Evolutionary conservation across 2,113 vertebrate species (phyloP).

Genomic region (Nestor notabilis): DNA sequence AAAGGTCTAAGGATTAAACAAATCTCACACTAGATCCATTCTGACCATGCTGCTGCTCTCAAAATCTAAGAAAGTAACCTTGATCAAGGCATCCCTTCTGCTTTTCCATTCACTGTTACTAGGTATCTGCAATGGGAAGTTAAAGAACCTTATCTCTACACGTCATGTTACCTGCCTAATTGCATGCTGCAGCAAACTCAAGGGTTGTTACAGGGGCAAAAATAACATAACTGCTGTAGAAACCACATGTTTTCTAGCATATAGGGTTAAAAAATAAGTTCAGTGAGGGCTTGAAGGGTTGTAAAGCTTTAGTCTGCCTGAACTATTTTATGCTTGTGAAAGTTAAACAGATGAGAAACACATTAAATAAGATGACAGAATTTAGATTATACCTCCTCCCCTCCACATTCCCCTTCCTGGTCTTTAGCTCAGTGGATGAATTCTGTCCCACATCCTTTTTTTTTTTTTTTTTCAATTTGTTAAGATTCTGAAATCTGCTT

Average conservation of each 20-base stretch:
- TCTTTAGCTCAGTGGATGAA: slow-evolving; percentile 62
- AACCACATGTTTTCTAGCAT: slow-evolving; percentile 55
- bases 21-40: neutral
- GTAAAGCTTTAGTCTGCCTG: slow-evolving; percentile 68
- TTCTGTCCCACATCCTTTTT: neutral
- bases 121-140: neutral
- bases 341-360: slow-evolving; percentile 78
- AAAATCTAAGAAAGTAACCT: neutral
- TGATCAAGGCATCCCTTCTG: neutral
- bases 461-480: slow-evolving; percentile 72
- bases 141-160: neutral
- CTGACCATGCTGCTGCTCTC: neutral
- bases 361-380: slow-evolving; percentile 75
- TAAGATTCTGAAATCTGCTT: slow-evolving; percentile 85
- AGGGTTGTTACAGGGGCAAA: slow-evolving; percentile 16
- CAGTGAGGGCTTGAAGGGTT: slow-evolving; percentile 60
- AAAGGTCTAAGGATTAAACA: neutral
- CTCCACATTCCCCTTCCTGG: neutral
- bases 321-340: slow-evolving; percentile 77
- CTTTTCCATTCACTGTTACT: neutral
- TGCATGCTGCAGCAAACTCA: neutral
- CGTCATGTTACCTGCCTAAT: neutral
- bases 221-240: slow-evolving; percentile 48
- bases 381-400: slow-evolving; percentile 66
- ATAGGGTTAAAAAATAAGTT: slow-evolving; percentile 52